phyloP scores from a whole-genome alignment of 1,140 invertebrate species.

The Potamilus streckersoni region DNA sequence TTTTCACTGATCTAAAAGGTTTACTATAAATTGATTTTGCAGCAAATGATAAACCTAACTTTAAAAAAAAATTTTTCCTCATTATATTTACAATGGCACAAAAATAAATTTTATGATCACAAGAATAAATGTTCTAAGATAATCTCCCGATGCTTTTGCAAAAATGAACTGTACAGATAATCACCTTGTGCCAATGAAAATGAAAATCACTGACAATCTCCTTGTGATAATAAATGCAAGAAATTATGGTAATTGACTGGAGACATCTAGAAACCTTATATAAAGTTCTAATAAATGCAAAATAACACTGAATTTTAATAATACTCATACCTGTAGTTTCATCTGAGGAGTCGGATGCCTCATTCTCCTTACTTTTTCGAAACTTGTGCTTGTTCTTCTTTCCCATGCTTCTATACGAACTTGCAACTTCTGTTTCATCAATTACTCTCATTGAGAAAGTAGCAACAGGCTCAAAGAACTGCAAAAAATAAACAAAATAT shows the following conservation, averaged over 20 bases:
- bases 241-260: not conserved
- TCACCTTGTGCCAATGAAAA: not conserved
- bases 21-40: too few relatives aligned
- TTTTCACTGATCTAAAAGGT: too few relatives aligned
- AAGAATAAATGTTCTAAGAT: too few relatives aligned
- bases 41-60: too few relatives aligned
- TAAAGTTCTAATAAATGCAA: too few relatives aligned
- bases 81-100: too few relatives aligned
- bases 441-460: conserved; percentile 55
- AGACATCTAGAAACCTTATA: too few relatives aligned
- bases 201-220: not conserved
- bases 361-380: conserved; percentile 53
- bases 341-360: conserved; percentile 54
- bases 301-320: too few relatives aligned
- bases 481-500: too few relatives aligned
- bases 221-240: not conserved
- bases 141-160: not conserved
- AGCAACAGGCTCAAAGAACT: too few relatives aligned
- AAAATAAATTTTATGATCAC: too few relatives aligned
- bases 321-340: conserved; percentile 39
- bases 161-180: not conserved
- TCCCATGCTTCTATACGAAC: conserved; percentile 55
- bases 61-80: too few relatives aligned
- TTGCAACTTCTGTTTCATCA: conserved; percentile 42
- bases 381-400: conserved; percentile 59